Conservation (phyloP, 2,888 invertebrate genomes). For the Zaprionus bogoriensis region DNA sequence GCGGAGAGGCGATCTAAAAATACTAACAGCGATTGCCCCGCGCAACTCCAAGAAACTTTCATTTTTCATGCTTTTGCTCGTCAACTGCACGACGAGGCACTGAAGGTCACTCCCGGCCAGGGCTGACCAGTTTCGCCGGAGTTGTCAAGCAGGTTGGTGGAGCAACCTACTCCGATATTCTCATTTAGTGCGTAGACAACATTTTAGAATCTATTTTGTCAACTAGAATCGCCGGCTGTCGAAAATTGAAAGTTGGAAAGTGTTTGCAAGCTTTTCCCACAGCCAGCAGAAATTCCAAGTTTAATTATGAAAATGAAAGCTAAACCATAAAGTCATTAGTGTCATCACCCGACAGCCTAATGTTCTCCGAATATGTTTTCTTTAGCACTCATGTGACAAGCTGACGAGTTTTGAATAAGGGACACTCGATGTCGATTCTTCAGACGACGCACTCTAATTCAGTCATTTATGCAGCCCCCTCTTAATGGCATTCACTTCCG, state of each 20-base stretch:
- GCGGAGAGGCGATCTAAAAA: conserved; percentile 1
- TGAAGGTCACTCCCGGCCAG: conserved; percentile 46
- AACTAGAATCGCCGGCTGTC: conserved; percentile 16
- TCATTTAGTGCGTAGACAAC: conserved; percentile 53
- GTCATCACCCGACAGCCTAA: conserved; percentile 29
- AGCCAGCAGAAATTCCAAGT: conserved; percentile 14
- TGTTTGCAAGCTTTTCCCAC: conserved; percentile 55
- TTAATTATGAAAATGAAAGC: conserved; percentile 68
- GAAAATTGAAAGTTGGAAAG: conserved; percentile 73
- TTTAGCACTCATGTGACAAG: conserved; percentile 23
- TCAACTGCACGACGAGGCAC: conserved; percentile 24
- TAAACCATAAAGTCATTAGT: conserved; percentile 38
- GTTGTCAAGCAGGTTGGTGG: conserved; percentile 30
- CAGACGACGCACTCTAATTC: conserved; percentile 44
- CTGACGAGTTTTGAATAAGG: not conserved
- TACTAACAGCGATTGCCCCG: not conserved
- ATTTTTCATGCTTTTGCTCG: conserved; percentile 59
- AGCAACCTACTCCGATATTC: conserved; percentile 68
- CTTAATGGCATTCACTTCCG: conserved; percentile 52
- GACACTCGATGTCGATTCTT: conserved; percentile 13
- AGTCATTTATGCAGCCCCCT: conserved; percentile 48
- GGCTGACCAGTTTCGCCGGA: conserved; percentile 32
- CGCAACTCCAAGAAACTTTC: conserved; percentile 47
- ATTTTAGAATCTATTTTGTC: conserved; percentile 24
- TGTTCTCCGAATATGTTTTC: conserved; percentile 23